Conservation (phyloP, 2,888 invertebrate genomes). For the Sinhomidia bicolor region DNA sequence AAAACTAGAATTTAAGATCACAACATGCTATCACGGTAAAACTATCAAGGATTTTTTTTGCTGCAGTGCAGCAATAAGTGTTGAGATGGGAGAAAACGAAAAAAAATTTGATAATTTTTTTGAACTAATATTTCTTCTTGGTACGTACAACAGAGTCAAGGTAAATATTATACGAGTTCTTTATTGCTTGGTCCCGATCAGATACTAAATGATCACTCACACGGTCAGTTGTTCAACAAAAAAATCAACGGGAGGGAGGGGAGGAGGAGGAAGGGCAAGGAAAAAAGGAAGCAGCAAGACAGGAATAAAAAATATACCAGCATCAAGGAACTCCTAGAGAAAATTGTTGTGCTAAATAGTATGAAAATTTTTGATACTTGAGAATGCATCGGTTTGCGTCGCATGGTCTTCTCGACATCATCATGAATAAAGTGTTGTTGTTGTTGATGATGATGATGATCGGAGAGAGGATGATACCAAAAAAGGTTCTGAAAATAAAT, state of each 20-base stretch:
- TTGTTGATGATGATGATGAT: background rate
- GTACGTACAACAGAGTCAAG: background rate
- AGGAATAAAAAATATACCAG: no score
- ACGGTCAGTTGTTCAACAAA: background rate
- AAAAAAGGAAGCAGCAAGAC: background rate
- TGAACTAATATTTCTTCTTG: background rate
- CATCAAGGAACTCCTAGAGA: no score
- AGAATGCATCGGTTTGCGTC: background rate
- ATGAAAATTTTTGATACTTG: no score
- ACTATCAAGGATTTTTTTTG: constrained; percentile 9
- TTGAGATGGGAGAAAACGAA: background rate
- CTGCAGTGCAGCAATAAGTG: no score
- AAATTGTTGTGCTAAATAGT: no score
- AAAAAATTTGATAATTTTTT: background rate
- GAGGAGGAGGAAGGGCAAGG: background rate
- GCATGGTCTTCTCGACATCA: no score
- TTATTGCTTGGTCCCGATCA: background rate
- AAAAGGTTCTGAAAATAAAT: constrained; percentile 35
- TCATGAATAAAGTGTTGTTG: constrained; percentile 4
- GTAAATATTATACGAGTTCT: background rate
- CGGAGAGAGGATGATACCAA: constrained; percentile 8
- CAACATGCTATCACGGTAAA: constrained; percentile 26
- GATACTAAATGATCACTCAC: constrained; percentile 27
- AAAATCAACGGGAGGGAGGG: background rate
- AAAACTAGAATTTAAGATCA: constrained; percentile 5